Conservation (phyloP, 2,113 vertebrate species). For the Salvelinus sp. region DNA sequence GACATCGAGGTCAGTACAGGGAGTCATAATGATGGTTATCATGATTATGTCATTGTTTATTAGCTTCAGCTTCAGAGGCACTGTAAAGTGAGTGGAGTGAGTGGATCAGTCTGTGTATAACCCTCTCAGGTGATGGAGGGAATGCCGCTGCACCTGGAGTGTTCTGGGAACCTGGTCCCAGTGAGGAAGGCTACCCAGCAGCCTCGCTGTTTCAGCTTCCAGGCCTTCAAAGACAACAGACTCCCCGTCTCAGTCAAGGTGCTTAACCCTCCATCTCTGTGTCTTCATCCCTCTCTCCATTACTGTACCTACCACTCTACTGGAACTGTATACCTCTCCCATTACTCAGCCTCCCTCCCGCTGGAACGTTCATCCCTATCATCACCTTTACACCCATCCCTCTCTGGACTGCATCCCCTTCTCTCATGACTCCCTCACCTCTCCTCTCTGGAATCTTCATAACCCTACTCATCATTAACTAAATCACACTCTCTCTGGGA, state of each 20-base stretch:
- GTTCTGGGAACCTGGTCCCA: slow-evolving; percentile 92
- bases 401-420: no score
- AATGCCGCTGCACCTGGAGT: slow-evolving; percentile 90
- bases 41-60: background rate
- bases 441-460: no score
- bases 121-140: slow-evolving; percentile 89
- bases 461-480: no score
- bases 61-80: background rate
- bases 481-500: no score
- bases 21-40: background rate
- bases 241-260: slow-evolving; percentile 94
- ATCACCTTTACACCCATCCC: no score
- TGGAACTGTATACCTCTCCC: no score
- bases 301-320: no score
- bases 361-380: no score
- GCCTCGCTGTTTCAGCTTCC: slow-evolving; percentile 91
- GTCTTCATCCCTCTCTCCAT: background rate
- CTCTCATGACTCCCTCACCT: no score
- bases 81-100: background rate
- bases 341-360: no score
- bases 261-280: background rate
- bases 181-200: slow-evolving; percentile 91
- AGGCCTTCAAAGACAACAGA: slow-evolving; percentile 93
- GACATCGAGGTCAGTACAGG: slow-evolving; percentile 89
- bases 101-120: background rate